Conservation (phyloP, 2,113 vertebrate genomes). For the Cettia cetti region DNA sequence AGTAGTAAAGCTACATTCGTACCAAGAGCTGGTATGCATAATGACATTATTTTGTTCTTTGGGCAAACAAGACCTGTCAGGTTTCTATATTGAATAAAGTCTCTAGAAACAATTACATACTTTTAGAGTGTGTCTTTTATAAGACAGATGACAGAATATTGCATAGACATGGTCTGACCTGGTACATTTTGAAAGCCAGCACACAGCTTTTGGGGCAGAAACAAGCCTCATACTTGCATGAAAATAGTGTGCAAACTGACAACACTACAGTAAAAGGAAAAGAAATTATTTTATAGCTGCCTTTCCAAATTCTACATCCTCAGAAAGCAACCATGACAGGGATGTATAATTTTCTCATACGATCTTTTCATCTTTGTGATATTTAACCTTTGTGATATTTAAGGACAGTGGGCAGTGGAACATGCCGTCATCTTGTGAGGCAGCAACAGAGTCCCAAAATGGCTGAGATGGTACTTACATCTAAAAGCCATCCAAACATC, state of each 20-base stretch:
- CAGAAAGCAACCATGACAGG: accelerated
- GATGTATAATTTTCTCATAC: background rate
- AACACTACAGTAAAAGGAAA: background rate
- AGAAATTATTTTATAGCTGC: background rate
- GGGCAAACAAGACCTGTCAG: background rate
- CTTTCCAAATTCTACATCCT: background rate
- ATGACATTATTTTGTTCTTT: background rate
- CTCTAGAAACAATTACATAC: background rate
- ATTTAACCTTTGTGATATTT: background rate
- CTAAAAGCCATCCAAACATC: background rate
- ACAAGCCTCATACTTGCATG: background rate
- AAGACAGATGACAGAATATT: background rate
- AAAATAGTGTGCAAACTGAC: background rate
- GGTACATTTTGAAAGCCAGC: background rate
- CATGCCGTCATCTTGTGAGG: background rate
- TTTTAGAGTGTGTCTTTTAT: background rate
- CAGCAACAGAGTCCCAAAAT: background rate
- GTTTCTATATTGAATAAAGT: background rate
- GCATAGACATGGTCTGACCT: background rate
- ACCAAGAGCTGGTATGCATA: background rate
- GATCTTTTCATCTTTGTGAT: background rate
- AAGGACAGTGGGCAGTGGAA: accelerated
- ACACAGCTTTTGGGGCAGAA: background rate
- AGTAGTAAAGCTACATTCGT: background rate
- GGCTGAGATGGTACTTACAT: background rate